Percentiles rank a stretch among this genome's conserved stretches.
Conservation (phyloP, 2,888 invertebrate genomes). For the Blomia tropicalis region DNA sequence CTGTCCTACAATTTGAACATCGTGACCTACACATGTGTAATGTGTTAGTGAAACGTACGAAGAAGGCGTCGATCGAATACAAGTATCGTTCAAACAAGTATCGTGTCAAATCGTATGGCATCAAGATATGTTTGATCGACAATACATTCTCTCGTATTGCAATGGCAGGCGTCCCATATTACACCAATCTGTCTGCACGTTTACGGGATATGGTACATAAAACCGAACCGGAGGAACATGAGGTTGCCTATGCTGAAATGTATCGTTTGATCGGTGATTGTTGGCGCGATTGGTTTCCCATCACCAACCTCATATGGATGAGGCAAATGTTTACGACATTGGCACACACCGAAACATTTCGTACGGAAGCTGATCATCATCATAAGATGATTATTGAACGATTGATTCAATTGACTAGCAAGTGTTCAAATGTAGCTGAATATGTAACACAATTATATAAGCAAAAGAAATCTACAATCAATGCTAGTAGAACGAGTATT, state of each 20-base stretch:
- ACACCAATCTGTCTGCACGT: slow-evolving; percentile 11
- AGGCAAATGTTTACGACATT: no score
- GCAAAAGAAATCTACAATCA: no score
- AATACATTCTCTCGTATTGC: slow-evolving; percentile 58
- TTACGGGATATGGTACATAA: neutral
- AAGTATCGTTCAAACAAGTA: slow-evolving; percentile 37
- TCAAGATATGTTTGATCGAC: slow-evolving; percentile 61
- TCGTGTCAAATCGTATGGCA: slow-evolving; percentile 34
- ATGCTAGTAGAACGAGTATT: no score
- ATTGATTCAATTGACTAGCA: no score
- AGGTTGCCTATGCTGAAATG: slow-evolving; percentile 13
- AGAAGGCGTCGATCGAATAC: slow-evolving; percentile 43
- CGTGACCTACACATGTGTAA: slow-evolving; percentile 93
- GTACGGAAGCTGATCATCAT: no score
- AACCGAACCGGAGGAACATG: slow-evolving; percentile 13
- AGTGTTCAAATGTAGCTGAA: no score
- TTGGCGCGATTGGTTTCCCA: slow-evolving; percentile 19
- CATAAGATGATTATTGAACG: no score
- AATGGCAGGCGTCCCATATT: slow-evolving; percentile 12
- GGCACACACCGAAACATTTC: no score
- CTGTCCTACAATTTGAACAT: slow-evolving; percentile 72
- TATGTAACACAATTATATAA: no score
- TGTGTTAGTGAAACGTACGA: slow-evolving; percentile 52
- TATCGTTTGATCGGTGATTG: neutral
- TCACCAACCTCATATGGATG: slow-evolving; percentile 9